A percentile compares a stretch with the other conserved stretches of the same genome.
Conservation (phyloP, 2,888 invertebrate species). For the Notodonta ziczac region DNA sequence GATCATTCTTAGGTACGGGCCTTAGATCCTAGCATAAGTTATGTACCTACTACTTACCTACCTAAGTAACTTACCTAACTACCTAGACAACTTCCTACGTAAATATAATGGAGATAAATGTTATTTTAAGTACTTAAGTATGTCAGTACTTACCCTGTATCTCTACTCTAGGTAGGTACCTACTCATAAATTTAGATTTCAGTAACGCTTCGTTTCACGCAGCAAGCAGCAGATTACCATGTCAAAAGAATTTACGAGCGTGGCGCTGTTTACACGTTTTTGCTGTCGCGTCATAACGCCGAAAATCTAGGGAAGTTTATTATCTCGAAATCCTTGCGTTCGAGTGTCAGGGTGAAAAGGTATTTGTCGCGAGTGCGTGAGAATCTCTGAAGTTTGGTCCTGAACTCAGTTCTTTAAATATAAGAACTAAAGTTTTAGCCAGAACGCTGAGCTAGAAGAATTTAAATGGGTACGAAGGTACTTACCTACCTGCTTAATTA, state of each 20-base stretch:
- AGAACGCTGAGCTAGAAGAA: not conserved
- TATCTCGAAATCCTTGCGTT: slow-evolving; percentile 50
- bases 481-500: slow-evolving; percentile 13
- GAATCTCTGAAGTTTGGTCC: slow-evolving; percentile 32
- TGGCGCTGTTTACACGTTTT: slow-evolving; percentile 62
- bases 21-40: too few species aligned
- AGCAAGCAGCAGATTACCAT: slow-evolving; percentile 65
- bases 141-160: too few species aligned
- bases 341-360: slow-evolving; percentile 35
- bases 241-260: slow-evolving; percentile 68
- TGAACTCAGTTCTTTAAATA: slow-evolving; percentile 17
- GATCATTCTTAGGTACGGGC: too few species aligned
- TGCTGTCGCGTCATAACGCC: slow-evolving; percentile 54
- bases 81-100: too few species aligned
- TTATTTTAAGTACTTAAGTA: too few species aligned
- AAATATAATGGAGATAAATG: too few species aligned
- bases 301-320: slow-evolving; percentile 58
- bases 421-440: too few species aligned
- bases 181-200: not conserved
- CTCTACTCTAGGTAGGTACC: too few species aligned
- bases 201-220: slow-evolving; percentile 39
- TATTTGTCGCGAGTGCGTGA: slow-evolving; percentile 25
- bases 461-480: not conserved
- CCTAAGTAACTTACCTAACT: too few species aligned
- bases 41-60: too few species aligned